These are phyloP conservation scores for Caerostris darwini DNA, from an alignment of 1,140 invertebrate genomes.

Conservation along the genomic window DNA sequence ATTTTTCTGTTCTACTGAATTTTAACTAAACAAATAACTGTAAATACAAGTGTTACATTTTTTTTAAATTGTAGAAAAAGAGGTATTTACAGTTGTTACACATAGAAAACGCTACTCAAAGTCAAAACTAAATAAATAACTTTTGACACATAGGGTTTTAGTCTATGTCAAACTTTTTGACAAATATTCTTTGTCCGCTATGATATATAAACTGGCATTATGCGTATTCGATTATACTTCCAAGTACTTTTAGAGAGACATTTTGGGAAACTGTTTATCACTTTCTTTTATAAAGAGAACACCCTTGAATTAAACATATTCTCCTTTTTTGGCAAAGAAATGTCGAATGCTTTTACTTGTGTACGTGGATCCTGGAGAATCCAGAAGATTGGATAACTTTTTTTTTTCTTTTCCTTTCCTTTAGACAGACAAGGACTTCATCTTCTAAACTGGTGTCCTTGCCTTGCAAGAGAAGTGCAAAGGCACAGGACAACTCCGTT, in stretches of 20 bases:
- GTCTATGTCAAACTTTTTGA: too few species aligned
- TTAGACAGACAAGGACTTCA: conserved; percentile 34
- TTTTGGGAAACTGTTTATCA: conserved; percentile 15
- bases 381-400: conserved; percentile 41
- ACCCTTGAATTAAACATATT: conserved; percentile 15
- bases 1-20: too few species aligned
- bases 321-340: neutral
- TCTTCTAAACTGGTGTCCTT: conserved; percentile 39
- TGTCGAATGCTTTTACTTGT: conserved; percentile 7
- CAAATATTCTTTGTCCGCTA: too few species aligned
- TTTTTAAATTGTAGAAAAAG: too few species aligned
- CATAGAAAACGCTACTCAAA: too few species aligned
- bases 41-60: too few species aligned
- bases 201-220: too few species aligned
- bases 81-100: too few species aligned
- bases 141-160: too few species aligned
- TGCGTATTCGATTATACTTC: neutral
- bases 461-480: conserved; percentile 32
- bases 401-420: neutral
- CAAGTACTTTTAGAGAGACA: neutral
- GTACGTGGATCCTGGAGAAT: neutral
- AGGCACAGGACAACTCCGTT: conserved; percentile 34
- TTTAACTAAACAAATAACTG: too few species aligned
- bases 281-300: neutral
- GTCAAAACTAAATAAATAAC: too few species aligned